Evolutionary conservation across 2,113 vertebrate species (phyloP).

Genomic region (Catagonus wagneri): DNA sequence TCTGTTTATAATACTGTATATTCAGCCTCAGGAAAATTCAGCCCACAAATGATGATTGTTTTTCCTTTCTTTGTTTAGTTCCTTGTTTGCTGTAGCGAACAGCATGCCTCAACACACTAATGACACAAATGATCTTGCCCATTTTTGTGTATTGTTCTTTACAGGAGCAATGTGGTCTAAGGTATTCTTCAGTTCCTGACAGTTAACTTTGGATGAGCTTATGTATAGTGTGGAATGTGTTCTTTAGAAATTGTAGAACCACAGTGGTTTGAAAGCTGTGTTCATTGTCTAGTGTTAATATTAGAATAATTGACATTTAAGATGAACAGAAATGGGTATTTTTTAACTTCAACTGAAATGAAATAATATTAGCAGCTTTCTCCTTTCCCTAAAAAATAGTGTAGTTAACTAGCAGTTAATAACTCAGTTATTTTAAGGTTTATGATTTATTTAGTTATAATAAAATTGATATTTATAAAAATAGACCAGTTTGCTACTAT

Average conservation of each 20-base stretch:
- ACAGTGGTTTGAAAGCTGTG: slow-evolving; percentile 17
- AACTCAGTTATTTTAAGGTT: neutral
- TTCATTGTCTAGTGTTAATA: slow-evolving; percentile 42
- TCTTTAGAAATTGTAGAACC: slow-evolving; percentile 57
- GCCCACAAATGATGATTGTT: neutral
- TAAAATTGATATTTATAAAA: slow-evolving; percentile 62
- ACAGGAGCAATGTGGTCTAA: neutral
- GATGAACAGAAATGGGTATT: neutral
- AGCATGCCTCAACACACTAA: neutral
- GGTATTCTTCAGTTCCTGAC: slow-evolving; percentile 28
- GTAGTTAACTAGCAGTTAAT: slow-evolving; percentile 15
- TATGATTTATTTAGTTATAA: slow-evolving; percentile 51
- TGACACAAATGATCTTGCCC: neutral
- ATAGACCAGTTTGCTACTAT: slow-evolving; percentile 44
- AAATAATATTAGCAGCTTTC: neutral
- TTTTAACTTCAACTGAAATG: neutral
- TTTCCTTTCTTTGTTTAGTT: neutral
- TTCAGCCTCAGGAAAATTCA: neutral
- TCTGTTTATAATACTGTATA: neutral
- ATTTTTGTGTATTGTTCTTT: slow-evolving; percentile 8
- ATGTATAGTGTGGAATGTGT: neutral
- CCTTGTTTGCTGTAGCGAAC: slow-evolving; percentile 5
- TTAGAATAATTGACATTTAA: slow-evolving; percentile 47
- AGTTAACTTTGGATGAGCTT: slow-evolving; percentile 45
- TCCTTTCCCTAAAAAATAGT: neutral